phyloP scores from a whole-genome alignment of 30 jellyfish, hydroid and myxozoan species.

The Chironex yamaguchii region DNA sequence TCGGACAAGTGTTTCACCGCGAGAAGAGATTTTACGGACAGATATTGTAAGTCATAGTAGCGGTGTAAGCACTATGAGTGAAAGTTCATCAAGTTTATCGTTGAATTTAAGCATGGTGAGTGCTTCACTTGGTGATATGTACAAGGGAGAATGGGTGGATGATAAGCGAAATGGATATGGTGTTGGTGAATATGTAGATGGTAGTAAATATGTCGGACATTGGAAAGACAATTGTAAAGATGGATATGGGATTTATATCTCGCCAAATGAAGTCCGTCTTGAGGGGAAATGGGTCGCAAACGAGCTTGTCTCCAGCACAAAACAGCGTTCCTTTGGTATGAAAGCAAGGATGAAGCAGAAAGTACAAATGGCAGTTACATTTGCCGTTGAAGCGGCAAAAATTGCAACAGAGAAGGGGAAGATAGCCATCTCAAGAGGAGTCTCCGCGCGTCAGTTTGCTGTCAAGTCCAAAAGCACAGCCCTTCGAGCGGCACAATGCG shows the following conservation, averaged over 20 bases:
- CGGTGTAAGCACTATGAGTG: constrained; percentile 88
- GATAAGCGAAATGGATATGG: constrained; percentile 92
- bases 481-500: constrained; percentile 65
- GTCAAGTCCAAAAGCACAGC: constrained; percentile 83
- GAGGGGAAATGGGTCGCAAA: constrained; percentile 96
- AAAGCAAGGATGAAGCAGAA: constrained; percentile 76
- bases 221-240: constrained; percentile 91
- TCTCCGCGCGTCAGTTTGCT: constrained; percentile 87
- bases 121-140: constrained; percentile 69
- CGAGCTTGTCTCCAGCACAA: constrained; percentile 49
- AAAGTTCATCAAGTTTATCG: constrained; percentile 76
- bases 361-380: constrained; percentile 67
- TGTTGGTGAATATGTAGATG: constrained; percentile 80
- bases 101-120: constrained; percentile 49
- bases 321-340: constrained; percentile 73
- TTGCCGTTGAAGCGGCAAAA: constrained; percentile 88
- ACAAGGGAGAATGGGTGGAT: constrained; percentile 92
- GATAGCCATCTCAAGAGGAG: constrained; percentile 85
- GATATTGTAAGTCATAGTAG: constrained; percentile 82
- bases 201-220: constrained; percentile 82
- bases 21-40: constrained; percentile 34
- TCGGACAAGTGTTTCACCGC: background rate
- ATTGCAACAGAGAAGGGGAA: constrained; percentile 82
- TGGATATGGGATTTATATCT: constrained; percentile 86
- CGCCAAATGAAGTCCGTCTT: constrained; percentile 26